phyloP scores from a whole-genome alignment of 2,888 invertebrate species.

The Drosophila kambysellisi region DNA sequence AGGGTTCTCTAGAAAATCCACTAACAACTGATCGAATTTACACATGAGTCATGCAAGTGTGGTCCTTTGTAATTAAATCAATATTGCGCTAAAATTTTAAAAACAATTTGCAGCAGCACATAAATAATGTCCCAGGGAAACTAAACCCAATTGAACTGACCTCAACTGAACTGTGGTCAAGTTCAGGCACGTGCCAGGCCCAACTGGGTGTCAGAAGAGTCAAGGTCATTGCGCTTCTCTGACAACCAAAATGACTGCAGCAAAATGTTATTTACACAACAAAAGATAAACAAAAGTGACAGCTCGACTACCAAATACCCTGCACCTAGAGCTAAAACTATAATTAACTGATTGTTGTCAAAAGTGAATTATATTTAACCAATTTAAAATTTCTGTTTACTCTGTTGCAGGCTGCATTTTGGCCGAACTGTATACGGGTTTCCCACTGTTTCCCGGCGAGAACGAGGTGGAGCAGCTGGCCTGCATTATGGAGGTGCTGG shows the following conservation, averaged over 20 bases:
- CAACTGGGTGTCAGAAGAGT: slow-evolving; percentile 38
- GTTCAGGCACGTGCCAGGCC: slow-evolving; percentile 22
- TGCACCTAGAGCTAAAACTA: neutral
- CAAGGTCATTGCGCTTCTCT: slow-evolving; percentile 67
- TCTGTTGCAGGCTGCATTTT: slow-evolving; percentile 92
- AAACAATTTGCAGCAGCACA: slow-evolving; percentile 26
- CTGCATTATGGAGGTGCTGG: slow-evolving; percentile 98
- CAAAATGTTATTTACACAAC: slow-evolving; percentile 20
- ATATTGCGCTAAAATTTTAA: slow-evolving; percentile 25
- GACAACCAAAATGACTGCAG: slow-evolving; percentile 53
- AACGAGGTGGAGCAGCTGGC: slow-evolving; percentile 98
- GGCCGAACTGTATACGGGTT: slow-evolving; percentile 97
- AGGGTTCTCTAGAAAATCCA: neutral
- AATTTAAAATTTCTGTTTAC: slow-evolving; percentile 19
- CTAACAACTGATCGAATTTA: neutral
- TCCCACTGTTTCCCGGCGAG: slow-evolving; percentile 98
- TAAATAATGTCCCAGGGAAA: slow-evolving; percentile 29
- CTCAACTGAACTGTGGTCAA: slow-evolving; percentile 36
- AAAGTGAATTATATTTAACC: slow-evolving; percentile 27
- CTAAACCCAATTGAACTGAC: slow-evolving; percentile 1
- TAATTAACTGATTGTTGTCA: too few species aligned
- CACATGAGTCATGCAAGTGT: neutral
- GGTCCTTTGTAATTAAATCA: slow-evolving; percentile 6
- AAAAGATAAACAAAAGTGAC: neutral
- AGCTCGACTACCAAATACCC: neutral